Conservation (phyloP, 2,888 invertebrate species). For the Pristionchus mayeri region DNA sequence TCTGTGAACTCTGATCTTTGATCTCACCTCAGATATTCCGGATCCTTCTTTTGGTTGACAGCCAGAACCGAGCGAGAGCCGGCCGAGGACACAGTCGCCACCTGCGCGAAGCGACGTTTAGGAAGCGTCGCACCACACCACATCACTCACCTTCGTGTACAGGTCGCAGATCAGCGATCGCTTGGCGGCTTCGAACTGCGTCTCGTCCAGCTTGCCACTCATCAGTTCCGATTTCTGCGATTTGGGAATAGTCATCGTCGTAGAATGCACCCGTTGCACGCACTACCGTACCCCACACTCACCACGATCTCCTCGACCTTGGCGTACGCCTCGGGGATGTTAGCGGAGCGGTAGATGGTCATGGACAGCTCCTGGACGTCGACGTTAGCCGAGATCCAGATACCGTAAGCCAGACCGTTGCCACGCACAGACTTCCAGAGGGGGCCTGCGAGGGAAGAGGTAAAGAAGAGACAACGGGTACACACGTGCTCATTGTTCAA, state of each 20-base stretch:
- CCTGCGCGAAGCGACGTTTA: constrained; percentile 4
- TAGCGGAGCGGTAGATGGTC: constrained; percentile 85
- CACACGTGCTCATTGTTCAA: too few species aligned
- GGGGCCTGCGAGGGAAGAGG: constrained; percentile 57
- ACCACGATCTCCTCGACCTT: constrained; percentile 86
- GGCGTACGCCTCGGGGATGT: constrained; percentile 86
- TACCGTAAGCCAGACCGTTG: constrained; percentile 88
- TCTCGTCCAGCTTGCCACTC: constrained; percentile 82
- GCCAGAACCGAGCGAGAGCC: constrained; percentile 41
- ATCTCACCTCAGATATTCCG: constrained; percentile 24
- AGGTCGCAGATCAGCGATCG: constrained; percentile 90
- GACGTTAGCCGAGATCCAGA: constrained; percentile 78
- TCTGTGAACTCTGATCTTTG: not conserved
- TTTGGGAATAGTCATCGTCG: not conserved
- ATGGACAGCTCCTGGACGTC: constrained; percentile 81
- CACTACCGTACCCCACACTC: constrained; percentile 66
- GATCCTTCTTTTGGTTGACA: constrained; percentile 28
- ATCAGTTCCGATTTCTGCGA: constrained; percentile 77
- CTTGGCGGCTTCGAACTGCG: constrained; percentile 87
- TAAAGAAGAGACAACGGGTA: too few species aligned
- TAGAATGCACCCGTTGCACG: not conserved
- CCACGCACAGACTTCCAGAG: constrained; percentile 85
- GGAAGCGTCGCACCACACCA: constrained; percentile 6
- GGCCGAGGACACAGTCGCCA: constrained; percentile 6
- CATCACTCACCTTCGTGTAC: constrained; percentile 84